Evolutionary conservation across 1,140 invertebrate genomes (phyloP), one percentile per base, ranked within the genome.

Genomic region (Pseudoatta argentina): DNA sequence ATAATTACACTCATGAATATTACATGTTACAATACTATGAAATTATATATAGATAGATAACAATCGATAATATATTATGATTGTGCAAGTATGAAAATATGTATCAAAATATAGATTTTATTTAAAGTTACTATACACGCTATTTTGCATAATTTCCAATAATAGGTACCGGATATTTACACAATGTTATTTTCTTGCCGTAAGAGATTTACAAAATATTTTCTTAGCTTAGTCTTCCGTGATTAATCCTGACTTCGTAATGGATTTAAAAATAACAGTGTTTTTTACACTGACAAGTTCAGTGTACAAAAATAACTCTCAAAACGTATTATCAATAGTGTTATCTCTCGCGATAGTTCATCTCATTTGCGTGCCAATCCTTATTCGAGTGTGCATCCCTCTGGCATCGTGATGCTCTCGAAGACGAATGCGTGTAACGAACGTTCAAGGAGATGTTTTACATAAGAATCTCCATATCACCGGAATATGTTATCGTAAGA

Each of bases 391-490:
- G 27, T 12, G 76, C 61, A 44, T 79, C 14, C 34, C 76, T 10
- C n/a, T 14, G 44, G 18, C 34, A 21, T 57, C 21, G 34, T 44
- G 66, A 81, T 48, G n/a, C 59, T 66, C 44, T 24, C 76, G 75
- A 88, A 87, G 86, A 87, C 73, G 73, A 64, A 86, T 76, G 87
- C 87, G 21, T 89, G 78, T 82, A 82, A 86, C 75, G 89, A 88
- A 91, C 86, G 87, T 89, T 91, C 88, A 78, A 90, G 86, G 78
- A 71, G 71, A 89, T 77, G 51, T 61, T 69, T 82, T 90, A 82
- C 88, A 88, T 87, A 87, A 86, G 78, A 85, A 87, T 76, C 85
- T 89, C 87, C 90, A 90, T 87, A 79, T 86, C 71, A 21, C 21
- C 51, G 78, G 78, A 81, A 81, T 81, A 81, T 71, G 64, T 81